A percentile compares a stretch with the other conserved stretches of the same genome.
Evolutionary conservation across 2,888 invertebrate species (phyloP).

Genomic region (Lutraria lutraria): DNA sequence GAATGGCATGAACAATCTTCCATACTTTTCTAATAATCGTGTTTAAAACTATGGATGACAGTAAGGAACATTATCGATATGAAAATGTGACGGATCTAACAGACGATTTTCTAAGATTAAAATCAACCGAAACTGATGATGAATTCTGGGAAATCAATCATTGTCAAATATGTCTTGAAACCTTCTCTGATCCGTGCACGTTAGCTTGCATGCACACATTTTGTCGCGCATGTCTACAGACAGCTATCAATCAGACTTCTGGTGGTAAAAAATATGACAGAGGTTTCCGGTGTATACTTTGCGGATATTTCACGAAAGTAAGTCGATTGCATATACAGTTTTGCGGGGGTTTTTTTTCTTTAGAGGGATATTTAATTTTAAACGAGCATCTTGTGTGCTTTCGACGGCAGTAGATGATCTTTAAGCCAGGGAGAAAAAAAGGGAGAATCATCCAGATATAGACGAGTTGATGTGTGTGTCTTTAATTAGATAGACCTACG

Average conservation of each 20-base stretch:
- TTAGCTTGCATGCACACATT: constrained; percentile 55
- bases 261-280: constrained; percentile 39
- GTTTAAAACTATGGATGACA: background rate
- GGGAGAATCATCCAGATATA: too few relatives aligned
- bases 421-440: too few relatives aligned
- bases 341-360: too few relatives aligned
- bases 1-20: too few relatives aligned
- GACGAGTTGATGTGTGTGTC: too few relatives aligned
- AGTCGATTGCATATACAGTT: background rate
- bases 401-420: too few relatives aligned
- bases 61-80: constrained; percentile 19
- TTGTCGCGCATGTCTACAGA: constrained; percentile 54
- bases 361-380: too few relatives aligned
- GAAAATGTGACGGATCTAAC: constrained; percentile 47
- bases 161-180: constrained; percentile 54
- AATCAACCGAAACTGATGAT: constrained; percentile 8
- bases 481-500: too few relatives aligned
- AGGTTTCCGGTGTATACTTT: constrained; percentile 56
- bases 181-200: constrained; percentile 38
- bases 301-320: constrained; percentile 60
- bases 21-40: too few relatives aligned
- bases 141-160: constrained; percentile 27
- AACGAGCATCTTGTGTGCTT: too few relatives aligned
- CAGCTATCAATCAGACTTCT: constrained; percentile 41
- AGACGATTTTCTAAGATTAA: constrained; percentile 55